Evolutionary conservation across 2,113 vertebrate genomes (phyloP), one percentile per base, ranked within the genome.

Genomic region (Upupa epops): DNA sequence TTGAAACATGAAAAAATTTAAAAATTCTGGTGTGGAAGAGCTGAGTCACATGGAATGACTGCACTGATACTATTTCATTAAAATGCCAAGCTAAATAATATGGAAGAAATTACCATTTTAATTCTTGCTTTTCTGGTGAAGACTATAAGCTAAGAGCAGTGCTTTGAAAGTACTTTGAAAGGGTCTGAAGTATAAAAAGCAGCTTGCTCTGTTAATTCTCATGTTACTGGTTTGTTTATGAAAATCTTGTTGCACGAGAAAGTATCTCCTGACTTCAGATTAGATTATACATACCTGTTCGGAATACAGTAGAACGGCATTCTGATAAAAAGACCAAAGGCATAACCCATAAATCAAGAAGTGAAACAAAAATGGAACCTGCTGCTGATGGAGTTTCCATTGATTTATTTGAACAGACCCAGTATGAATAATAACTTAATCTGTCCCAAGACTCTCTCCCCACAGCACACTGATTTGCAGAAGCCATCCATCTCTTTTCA

Each of bases 401-500:
- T 95, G 93, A 96, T 96, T 95, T 95, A 96, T 96, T 95, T 88
- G 91, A 96, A 91, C 90, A 91, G 88, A 40, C 71, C 88, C 34
- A 56, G 88, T 94, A 95, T 95, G 94, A 94, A 95, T 96, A 96
- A 94, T 93, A 95, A 91, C 90, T 94, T 95, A 91, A 96, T 95
- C 93, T 95, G 93, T 95, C 95, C 92, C 90, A 83, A 83, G 94
- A 92, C 93, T 95, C 88, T 92, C 32, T 95, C 91, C 85, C 91
- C 93, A 95, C 88, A 94, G 93, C 83, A 95, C 85, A 80, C 79
- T 95, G 92, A 94, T 88, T 94, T 96, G 95, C 91, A 95, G 85
- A 60, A 86, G 82, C 75, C 79, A 95, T 96, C 89, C 93, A 94
- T 96, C 93, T 94, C 91, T 88, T 91, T 95, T 95, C 95, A 94